Evolutionary conservation across 1,140 invertebrate species (phyloP).

Genomic region (Periplaneta americana): DNA sequence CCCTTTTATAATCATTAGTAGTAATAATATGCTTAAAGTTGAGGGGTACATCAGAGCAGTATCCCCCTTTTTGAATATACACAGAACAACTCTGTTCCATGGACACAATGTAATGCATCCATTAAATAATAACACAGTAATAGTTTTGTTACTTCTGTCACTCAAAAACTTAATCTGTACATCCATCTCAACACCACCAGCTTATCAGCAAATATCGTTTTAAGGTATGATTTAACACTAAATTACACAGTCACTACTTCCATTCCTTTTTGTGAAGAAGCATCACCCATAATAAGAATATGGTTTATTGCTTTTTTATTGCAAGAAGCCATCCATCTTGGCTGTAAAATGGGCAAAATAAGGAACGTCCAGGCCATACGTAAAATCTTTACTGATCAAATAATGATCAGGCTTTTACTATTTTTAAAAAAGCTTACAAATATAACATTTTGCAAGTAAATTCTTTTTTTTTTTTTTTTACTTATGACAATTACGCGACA

Average conservation of each 20-base stretch:
- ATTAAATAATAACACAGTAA: constrained; percentile 32
- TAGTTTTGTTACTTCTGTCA: constrained; percentile 24
- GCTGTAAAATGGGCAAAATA: constrained; percentile 25
- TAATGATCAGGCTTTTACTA: constrained; percentile 33
- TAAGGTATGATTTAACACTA: background rate
- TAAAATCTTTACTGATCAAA: constrained; percentile 20
- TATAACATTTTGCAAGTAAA: background rate
- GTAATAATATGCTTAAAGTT: constrained; percentile 13
- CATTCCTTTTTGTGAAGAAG: constrained; percentile 32
- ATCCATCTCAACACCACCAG: constrained; percentile 27
- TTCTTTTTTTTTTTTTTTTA: no score
- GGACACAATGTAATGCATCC: constrained; percentile 22
- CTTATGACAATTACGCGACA: constrained; percentile 37
- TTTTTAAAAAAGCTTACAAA: constrained; percentile 38
- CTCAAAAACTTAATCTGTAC: constrained; percentile 42
- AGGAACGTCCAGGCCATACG: constrained; percentile 26
- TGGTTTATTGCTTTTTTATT: constrained; percentile 47
- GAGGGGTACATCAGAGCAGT: constrained; percentile 6
- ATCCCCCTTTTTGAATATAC: constrained; percentile 27
- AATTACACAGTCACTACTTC: background rate
- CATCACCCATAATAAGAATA: constrained; percentile 42
- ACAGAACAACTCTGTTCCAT: background rate
- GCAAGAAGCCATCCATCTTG: constrained; percentile 37
- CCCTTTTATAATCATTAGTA: constrained; percentile 21
- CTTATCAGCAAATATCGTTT: background rate